phyloP scores from a whole-genome alignment of 2,797 vertebrate species.

The Tenualosa thibaudeaui region DNA sequence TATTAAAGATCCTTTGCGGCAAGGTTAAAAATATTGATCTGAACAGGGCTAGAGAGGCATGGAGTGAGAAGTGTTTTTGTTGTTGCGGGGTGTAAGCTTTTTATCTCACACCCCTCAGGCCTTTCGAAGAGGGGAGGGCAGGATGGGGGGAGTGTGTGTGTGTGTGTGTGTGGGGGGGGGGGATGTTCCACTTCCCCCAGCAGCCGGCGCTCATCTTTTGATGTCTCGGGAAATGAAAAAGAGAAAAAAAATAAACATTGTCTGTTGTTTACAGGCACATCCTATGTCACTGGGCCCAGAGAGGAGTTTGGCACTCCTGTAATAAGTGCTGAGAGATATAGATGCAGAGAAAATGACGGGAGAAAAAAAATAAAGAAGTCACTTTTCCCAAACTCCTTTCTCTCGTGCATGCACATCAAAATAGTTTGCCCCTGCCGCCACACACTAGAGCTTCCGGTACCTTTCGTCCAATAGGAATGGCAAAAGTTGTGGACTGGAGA shows the following conservation, averaged over 20 bases:
- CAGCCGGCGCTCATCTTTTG: slow-evolving; percentile 68
- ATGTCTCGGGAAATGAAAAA: slow-evolving; percentile 57
- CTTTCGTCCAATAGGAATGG: background rate
- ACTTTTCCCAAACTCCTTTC: background rate
- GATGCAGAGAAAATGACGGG: background rate
- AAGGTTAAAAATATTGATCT: slow-evolving; percentile 77
- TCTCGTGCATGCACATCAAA: background rate
- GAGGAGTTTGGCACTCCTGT: background rate
- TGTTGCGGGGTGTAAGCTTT: slow-evolving; percentile 71
- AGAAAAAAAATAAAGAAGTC: background rate
- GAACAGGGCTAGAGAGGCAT: slow-evolving; percentile 56
- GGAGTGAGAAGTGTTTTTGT: slow-evolving; percentile 61
- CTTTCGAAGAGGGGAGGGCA: slow-evolving; percentile 49
- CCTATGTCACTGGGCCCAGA: slow-evolving; percentile 14
- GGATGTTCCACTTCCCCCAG: slow-evolving; percentile 68
- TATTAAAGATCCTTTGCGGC: slow-evolving; percentile 63
- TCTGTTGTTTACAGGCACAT: slow-evolving; percentile 37
- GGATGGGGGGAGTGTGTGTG: background rate
- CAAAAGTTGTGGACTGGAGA: background rate
- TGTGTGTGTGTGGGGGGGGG: no score
- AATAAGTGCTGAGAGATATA: background rate
- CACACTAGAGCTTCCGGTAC: background rate
- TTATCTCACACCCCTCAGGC: slow-evolving; percentile 73
- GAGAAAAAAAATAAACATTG: slow-evolving; percentile 51
- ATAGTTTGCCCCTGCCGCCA: background rate